A percentile compares a stretch with the other conserved stretches of the same genome.
Conservation (phyloP, 53 echinoderm and acorn worm species). For the Paracentrotus lividus region DNA sequence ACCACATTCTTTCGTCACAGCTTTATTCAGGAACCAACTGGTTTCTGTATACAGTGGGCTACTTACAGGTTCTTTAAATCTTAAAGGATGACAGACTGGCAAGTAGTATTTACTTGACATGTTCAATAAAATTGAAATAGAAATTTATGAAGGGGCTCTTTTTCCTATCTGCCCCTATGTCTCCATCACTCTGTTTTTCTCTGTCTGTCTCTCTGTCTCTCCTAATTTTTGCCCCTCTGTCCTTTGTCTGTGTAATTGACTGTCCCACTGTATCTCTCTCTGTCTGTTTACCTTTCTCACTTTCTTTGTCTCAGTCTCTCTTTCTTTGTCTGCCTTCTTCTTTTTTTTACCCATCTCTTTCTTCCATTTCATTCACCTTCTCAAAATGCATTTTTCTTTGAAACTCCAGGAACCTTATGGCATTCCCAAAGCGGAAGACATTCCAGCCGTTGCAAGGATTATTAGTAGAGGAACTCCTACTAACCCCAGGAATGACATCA, state of each 20-base stretch:
- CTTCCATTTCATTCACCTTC: not conserved
- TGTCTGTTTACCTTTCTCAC: not conserved
- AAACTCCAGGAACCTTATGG: constrained; percentile 82
- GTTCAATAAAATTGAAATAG: too few relatives aligned
- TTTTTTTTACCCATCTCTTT: not conserved
- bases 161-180: not conserved
- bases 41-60: too few relatives aligned
- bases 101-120: too few relatives aligned
- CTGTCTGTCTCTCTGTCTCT: not conserved
- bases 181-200: not conserved
- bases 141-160: not conserved
- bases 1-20: too few relatives aligned
- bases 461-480: constrained; percentile 91
- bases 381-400: not conserved
- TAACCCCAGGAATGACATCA: constrained; percentile 79
- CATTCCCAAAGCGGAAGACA: constrained; percentile 80
- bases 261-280: too few relatives aligned
- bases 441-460: constrained; percentile 93
- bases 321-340: not conserved
- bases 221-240: not conserved
- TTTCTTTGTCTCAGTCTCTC: not conserved
- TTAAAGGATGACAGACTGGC: too few relatives aligned
- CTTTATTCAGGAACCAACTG: too few relatives aligned
- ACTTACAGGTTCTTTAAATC: too few relatives aligned
- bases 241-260: too few relatives aligned